Evolutionary conservation across 1,140 invertebrate species (phyloP).

Genomic region (Pogonognathellus flavescens): DNA sequence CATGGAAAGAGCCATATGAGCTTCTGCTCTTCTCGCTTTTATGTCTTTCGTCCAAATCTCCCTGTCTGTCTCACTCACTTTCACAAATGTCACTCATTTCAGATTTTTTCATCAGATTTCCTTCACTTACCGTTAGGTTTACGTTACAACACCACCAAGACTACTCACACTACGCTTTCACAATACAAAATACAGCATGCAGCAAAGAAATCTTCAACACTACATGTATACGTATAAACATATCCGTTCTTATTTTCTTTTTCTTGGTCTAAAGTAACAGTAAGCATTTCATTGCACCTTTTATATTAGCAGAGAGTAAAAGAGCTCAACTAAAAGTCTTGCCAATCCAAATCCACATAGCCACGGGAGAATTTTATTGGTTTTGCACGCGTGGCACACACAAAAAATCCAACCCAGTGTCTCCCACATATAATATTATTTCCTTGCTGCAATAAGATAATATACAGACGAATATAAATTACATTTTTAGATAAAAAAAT

Average conservation of each 20-base stretch:
- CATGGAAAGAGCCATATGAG: neutral
- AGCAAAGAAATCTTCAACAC: neutral
- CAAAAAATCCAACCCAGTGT: conserved; percentile 30
- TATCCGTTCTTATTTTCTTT: conserved; percentile 1
- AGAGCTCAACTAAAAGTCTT: conserved; percentile 33
- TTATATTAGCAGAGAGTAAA: conserved; percentile 45
- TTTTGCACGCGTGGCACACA: conserved; percentile 35
- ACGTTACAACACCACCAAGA: neutral
- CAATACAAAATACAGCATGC: neutral
- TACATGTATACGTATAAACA: neutral
- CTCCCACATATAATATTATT: neutral
- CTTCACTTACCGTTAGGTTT: conserved; percentile 19
- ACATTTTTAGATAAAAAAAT: neutral
- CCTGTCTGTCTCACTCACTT: conserved; percentile 31
- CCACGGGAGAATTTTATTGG: conserved; percentile 41
- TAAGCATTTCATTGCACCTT: conserved; percentile 44
- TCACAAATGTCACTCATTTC: conserved; percentile 61
- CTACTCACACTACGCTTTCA: neutral
- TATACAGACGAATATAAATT: neutral
- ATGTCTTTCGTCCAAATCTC: conserved; percentile 53
- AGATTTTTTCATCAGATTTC: conserved; percentile 51
- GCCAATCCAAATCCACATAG: conserved; percentile 31
- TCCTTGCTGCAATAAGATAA: neutral
- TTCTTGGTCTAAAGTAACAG: neutral
- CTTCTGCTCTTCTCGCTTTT: conserved; percentile 53